Evolutionary conservation across 2,113 vertebrate species (phyloP).

Genomic region (Noctilio leporinus): DNA sequence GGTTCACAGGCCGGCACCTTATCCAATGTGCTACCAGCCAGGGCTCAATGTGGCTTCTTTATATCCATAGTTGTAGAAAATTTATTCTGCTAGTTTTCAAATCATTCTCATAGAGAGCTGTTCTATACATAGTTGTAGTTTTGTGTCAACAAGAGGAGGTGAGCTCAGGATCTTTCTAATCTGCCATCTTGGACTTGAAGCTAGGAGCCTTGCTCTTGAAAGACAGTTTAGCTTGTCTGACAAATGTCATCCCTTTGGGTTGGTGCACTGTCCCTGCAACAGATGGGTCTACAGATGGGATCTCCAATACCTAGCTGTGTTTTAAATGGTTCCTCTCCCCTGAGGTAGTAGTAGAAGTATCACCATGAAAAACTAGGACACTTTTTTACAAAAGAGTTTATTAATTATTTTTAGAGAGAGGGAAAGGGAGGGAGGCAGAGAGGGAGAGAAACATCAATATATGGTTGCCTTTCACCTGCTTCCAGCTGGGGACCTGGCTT

Average conservation of each 20-base stretch:
- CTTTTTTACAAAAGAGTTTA: too few species aligned
- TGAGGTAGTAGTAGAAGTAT: constrained; percentile 43
- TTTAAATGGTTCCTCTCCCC: constrained; percentile 5
- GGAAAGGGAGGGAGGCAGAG: too few species aligned
- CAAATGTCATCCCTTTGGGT: background rate
- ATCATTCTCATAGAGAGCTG: background rate
- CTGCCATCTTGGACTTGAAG: background rate
- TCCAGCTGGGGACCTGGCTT: too few species aligned
- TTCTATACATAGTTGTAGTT: background rate
- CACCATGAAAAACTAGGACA: background rate
- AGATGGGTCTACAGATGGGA: background rate
- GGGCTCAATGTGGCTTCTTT: background rate
- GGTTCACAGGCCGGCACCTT: too few species aligned
- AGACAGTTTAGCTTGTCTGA: background rate
- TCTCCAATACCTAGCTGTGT: background rate
- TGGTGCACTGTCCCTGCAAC: background rate
- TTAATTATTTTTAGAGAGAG: too few species aligned
- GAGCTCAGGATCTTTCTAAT: background rate
- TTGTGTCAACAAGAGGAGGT: background rate
- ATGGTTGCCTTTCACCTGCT: too few species aligned
- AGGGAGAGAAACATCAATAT: too few species aligned
- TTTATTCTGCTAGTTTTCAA: background rate
- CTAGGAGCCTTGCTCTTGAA: background rate
- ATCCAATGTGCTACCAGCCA: too few species aligned
- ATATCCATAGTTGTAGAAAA: background rate